Percentiles rank a stretch among this genome's conserved stretches.
These are phyloP conservation scores for Brachionus manjavacas DNA, from an alignment of 1,140 invertebrate genomes.

Conservation along the genomic window DNA sequence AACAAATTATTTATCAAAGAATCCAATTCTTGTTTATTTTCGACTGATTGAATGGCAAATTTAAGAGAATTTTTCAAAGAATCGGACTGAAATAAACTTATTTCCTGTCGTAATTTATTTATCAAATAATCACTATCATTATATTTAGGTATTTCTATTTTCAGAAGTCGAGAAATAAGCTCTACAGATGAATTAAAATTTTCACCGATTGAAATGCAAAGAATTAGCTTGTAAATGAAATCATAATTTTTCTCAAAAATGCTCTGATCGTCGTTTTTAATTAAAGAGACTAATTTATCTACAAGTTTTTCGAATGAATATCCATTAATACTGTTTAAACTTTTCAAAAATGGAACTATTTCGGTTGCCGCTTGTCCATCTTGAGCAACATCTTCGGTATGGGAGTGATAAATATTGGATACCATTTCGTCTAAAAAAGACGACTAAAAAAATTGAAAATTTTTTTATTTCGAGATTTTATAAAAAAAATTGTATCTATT, in stretches of 20 bases:
- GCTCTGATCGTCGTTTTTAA: not conserved
- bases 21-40: not conserved
- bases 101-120: not conserved
- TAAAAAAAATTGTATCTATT: not conserved
- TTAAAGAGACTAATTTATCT: not conserved
- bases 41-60: not conserved
- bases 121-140: not conserved
- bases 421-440: slow-evolving; percentile 16
- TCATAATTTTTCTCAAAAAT: not conserved
- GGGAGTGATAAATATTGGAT: not conserved
- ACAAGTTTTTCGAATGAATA: not conserved
- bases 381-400: not conserved
- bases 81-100: not conserved
- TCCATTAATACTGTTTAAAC: not conserved
- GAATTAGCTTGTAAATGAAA: not conserved
- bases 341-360: not conserved
- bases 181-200: not conserved
- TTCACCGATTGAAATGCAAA: not conserved
- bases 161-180: not conserved
- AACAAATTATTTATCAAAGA: slow-evolving; percentile 3
- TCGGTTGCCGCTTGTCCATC: not conserved
- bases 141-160: not conserved
- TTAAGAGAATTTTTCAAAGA: not conserved
- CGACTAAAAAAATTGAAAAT: not conserved
- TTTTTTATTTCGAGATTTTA: not conserved